Conservation (phyloP, 2,113 vertebrate genomes). For the Pluvialis apricaria region DNA sequence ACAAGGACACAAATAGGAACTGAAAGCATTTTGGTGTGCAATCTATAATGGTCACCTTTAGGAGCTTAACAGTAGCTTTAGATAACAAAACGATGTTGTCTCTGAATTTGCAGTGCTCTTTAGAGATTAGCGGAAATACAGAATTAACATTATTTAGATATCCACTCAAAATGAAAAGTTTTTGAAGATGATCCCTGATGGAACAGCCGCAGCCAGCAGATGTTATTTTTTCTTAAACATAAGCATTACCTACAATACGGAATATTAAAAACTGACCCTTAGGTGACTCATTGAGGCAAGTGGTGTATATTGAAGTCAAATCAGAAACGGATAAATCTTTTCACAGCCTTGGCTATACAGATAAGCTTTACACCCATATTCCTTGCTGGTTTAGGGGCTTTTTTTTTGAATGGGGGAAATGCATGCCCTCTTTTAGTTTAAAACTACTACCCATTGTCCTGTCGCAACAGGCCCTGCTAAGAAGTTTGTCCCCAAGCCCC, state of each 20-base stretch:
- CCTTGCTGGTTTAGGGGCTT: background rate
- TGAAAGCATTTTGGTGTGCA: conserved; percentile 7
- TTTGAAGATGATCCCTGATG: background rate
- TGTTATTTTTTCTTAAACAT: background rate
- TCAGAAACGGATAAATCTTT: background rate
- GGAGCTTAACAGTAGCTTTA: background rate
- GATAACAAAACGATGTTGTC: background rate
- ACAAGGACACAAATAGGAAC: conserved; percentile 21
- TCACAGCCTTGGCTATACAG: background rate
- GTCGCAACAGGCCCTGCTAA: background rate
- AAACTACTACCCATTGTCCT: background rate
- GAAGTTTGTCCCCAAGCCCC: background rate
- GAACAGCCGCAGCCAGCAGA: background rate
- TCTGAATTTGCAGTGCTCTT: background rate
- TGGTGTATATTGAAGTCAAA: background rate
- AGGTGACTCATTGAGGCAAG: background rate
- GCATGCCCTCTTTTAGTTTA: background rate
- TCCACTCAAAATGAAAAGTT: background rate
- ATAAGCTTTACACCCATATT: background rate
- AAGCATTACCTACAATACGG: background rate
- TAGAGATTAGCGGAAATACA: background rate
- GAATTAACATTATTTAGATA: background rate
- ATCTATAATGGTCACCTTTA: conserved; percentile 11
- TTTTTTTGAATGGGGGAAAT: background rate
- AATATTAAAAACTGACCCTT: background rate